phyloP scores from a whole-genome alignment of 2,797 vertebrate species.

The Choloepus didactylus region DNA sequence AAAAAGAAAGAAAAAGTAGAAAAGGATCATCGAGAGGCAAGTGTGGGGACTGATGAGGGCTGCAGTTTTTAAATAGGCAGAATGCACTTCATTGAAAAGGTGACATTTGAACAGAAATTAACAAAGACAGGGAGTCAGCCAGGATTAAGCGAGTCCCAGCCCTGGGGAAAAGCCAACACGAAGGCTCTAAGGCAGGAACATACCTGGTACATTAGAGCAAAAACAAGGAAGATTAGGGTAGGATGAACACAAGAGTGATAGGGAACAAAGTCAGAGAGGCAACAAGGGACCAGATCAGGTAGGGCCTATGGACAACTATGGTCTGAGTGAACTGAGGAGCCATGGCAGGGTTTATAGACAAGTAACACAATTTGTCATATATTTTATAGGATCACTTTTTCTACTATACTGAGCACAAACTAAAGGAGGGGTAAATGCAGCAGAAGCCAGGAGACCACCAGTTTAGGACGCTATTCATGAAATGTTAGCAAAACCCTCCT shows the following conservation, averaged over 20 bases:
- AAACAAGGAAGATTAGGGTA: not conserved
- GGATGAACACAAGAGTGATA: not conserved
- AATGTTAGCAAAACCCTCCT: not conserved
- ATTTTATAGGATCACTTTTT: not conserved
- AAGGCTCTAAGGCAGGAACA: not conserved
- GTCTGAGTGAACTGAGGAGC: not conserved
- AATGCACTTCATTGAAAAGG: not conserved
- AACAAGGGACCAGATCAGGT: too few species aligned
- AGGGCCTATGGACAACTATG: not conserved
- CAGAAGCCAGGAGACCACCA: not conserved
- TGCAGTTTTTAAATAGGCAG: not conserved
- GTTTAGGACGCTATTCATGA: not conserved
- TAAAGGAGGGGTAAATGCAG: not conserved
- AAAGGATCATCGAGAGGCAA: not conserved
- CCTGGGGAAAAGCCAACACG: not conserved
- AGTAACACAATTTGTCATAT: accelerated
- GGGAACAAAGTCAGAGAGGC: too few species aligned
- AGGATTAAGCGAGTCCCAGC: not conserved
- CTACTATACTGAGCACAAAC: not conserved
- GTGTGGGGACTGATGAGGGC: too few species aligned
- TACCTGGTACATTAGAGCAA: not conserved
- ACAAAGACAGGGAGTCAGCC: not conserved
- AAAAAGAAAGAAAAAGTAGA: not conserved
- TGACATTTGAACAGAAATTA: not conserved
- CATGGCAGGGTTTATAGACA: not conserved